These are phyloP conservation scores for Agrochola lychnidis DNA, from an alignment of 2,888 invertebrate species.

Conservation along the genomic window DNA sequence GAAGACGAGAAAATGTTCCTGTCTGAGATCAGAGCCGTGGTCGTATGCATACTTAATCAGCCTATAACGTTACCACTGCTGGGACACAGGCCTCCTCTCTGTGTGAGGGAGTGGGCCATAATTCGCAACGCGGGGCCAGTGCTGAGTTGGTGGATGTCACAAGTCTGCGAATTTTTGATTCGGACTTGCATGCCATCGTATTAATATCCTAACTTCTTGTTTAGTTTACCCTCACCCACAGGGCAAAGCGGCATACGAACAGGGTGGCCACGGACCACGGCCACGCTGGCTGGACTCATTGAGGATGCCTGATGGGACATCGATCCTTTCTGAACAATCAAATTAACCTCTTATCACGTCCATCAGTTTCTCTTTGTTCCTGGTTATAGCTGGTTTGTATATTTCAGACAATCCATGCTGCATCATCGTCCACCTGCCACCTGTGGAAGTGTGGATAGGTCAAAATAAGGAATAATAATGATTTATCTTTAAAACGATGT, in stretches of 20 bases:
- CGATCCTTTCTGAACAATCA: background rate
- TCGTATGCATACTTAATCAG: background rate
- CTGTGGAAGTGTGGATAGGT: conserved; percentile 53
- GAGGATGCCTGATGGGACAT: background rate
- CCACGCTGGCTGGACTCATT: no score
- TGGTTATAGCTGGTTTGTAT: conserved; percentile 72
- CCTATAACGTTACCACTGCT: background rate
- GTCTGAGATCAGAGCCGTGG: background rate
- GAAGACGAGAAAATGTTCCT: no score
- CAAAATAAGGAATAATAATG: background rate
- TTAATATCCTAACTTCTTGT: background rate
- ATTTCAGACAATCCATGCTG: conserved; percentile 72
- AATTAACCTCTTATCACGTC: conserved; percentile 75
- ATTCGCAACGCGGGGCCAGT: background rate
- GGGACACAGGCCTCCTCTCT: no score
- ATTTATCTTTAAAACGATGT: no score
- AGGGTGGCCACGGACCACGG: background rate
- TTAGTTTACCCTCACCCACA: background rate
- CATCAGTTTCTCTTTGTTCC: conserved; percentile 73
- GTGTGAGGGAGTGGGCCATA: background rate
- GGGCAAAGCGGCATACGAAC: background rate
- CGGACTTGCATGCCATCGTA: background rate
- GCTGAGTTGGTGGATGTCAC: background rate
- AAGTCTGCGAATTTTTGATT: background rate
- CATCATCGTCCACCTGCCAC: conserved; percentile 66